phyloP scores from a whole-genome alignment of 2,797 vertebrate species.

The Xyrichtys novacula region DNA sequence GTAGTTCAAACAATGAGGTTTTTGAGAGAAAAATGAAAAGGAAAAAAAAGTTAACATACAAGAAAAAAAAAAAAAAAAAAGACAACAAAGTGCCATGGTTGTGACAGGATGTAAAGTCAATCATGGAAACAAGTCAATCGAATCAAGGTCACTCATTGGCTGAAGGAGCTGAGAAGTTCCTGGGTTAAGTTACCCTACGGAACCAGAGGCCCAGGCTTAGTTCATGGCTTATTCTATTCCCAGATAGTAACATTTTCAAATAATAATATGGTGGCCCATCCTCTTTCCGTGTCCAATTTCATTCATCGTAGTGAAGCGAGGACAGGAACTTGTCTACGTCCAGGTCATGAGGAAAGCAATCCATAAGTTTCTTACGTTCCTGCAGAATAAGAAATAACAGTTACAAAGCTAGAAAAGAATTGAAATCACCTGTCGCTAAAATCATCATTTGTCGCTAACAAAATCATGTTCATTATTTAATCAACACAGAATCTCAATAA shows the following conservation, averaged over 20 bases:
- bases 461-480: too few species aligned
- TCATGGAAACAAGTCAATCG: conserved; percentile 16
- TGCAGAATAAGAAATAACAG: conserved; percentile 57
- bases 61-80: conserved; percentile 12
- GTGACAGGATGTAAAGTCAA: conserved; percentile 25
- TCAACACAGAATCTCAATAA: too few species aligned
- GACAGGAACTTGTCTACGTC: conserved; percentile 99
- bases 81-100: conserved; percentile 49
- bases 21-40: too few species aligned
- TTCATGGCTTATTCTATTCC: conserved; percentile 76
- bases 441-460: not conserved
- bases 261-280: conserved; percentile 33
- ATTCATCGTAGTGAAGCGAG: conserved; percentile 98
- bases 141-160: conserved; percentile 33
- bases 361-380: conserved; percentile 91
- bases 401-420: not conserved
- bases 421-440: not conserved
- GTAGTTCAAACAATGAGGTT: conserved; percentile 23
- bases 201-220: conserved; percentile 55
- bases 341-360: conserved; percentile 95
- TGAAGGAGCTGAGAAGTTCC: conserved; percentile 52
- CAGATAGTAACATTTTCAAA: conserved; percentile 57
- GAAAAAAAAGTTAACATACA: conserved; percentile 26
- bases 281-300: conserved; percentile 54
- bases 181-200: conserved; percentile 35